phyloP scores from a whole-genome alignment of 2,797 vertebrate species.

The Delichon dasypus region DNA sequence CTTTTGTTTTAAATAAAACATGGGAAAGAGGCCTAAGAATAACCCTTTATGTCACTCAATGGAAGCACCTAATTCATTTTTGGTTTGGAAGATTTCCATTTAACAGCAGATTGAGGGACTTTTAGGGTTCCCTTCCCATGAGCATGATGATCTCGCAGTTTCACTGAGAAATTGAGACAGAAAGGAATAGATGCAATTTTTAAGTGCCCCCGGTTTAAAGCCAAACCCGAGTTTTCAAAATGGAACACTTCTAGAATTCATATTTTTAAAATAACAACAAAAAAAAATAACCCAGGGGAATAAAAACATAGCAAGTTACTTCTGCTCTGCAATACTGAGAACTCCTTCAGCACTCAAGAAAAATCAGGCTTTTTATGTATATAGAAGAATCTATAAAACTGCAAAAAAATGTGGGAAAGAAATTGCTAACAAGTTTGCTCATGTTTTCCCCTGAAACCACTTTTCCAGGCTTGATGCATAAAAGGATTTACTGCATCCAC shows the following conservation, averaged over 20 bases:
- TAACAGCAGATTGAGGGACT: background rate
- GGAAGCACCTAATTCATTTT: background rate
- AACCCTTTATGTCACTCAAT: background rate
- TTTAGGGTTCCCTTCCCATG: background rate
- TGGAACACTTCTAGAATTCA: background rate
- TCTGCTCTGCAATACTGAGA: background rate
- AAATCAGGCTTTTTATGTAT: background rate
- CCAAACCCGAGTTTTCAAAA: background rate
- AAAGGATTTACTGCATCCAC: slow-evolving; percentile 18
- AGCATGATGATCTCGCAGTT: background rate
- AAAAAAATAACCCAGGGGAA: background rate
- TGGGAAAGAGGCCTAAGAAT: background rate
- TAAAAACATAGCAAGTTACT: background rate
- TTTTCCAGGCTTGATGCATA: background rate
- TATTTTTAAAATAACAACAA: background rate
- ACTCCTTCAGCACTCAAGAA: background rate
- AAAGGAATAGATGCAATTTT: background rate
- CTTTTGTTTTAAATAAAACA: background rate
- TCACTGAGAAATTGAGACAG: background rate
- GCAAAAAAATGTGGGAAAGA: background rate
- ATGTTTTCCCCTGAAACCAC: background rate
- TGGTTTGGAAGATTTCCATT: background rate
- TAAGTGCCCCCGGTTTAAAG: background rate
- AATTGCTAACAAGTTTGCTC: slow-evolving; percentile 25
- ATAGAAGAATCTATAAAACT: background rate